Evolutionary conservation across 2,113 vertebrate species (phyloP).

Genomic region (Sinocyclocheilus anophthalmus): DNA sequence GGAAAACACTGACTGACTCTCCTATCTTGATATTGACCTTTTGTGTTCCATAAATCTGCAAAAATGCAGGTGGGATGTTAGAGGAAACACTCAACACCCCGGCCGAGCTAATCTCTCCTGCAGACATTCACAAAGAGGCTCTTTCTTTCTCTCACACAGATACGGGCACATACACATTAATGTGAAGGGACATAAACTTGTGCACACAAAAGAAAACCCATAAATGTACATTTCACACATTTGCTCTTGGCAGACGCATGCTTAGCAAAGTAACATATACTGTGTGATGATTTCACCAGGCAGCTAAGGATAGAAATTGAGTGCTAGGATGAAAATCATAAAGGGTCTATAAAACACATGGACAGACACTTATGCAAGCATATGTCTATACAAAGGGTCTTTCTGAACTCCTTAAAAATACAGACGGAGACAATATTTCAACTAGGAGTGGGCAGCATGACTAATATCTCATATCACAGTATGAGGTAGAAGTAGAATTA

Average conservation of each 20-base stretch:
- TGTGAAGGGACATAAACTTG: neutral
- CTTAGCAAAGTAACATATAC: slow-evolving; percentile 13
- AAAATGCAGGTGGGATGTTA: slow-evolving; percentile 67
- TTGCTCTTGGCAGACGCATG: neutral
- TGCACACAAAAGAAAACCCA: slow-evolving; percentile 15
- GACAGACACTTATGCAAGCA: neutral
- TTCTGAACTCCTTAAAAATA: neutral
- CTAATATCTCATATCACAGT: neutral
- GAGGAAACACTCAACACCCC: slow-evolving; percentile 50
- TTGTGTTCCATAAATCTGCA: slow-evolving; percentile 65
- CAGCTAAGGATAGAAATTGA: neutral
- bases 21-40: slow-evolving; percentile 70
- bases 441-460: neutral
- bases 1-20: slow-evolving; percentile 66
- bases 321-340: neutral
- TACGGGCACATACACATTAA: neutral
- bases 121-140: slow-evolving; percentile 31
- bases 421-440: neutral
- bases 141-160: slow-evolving; percentile 3
- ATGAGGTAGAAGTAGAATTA: neutral
- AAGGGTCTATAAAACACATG: neutral
- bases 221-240: slow-evolving; percentile 17
- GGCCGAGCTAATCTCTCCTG: slow-evolving; percentile 39
- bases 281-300: neutral
- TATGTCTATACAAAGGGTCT: neutral